Conservation (phyloP, 2,888 invertebrate species). For the Acrocyrtus sp. region DNA sequence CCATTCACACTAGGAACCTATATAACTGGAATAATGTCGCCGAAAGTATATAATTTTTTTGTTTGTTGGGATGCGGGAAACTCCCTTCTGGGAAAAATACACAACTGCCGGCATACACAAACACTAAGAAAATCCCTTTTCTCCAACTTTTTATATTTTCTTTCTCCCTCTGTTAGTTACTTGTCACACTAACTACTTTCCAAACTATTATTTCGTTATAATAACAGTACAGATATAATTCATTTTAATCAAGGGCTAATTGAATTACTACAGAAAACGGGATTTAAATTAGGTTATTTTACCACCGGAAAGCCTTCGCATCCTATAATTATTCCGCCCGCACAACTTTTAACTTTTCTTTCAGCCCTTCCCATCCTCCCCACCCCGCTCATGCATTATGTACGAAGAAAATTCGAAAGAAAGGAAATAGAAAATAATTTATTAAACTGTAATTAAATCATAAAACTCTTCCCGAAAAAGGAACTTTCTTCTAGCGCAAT, state of each 20-base stretch:
- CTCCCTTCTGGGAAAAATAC: not conserved
- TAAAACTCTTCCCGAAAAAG: constrained; percentile 17
- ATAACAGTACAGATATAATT: not conserved
- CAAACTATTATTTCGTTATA: not conserved
- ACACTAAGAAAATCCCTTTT: not conserved
- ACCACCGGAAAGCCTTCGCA: not conserved
- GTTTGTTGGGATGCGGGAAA: not conserved
- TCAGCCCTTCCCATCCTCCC: not conserved
- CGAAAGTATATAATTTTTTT: too few relatives aligned
- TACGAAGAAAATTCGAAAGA: not conserved
- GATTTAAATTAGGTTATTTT: not conserved
- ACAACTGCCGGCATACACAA: too few relatives aligned
- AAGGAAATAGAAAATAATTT: not conserved
- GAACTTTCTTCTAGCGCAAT: not conserved
- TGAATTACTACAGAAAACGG: not conserved
- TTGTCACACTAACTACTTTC: not conserved
- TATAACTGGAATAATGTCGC: too few relatives aligned
- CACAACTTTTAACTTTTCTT: not conserved
- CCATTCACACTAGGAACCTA: too few relatives aligned
- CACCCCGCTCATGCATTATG: not conserved
- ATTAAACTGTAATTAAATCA: not conserved
- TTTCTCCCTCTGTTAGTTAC: not conserved
- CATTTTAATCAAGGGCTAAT: not conserved
- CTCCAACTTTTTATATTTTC: not conserved
- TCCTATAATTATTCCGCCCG: not conserved